Evolutionary conservation across 2,888 invertebrate species (phyloP).

Genomic region (Ditylenchus weischeri): DNA sequence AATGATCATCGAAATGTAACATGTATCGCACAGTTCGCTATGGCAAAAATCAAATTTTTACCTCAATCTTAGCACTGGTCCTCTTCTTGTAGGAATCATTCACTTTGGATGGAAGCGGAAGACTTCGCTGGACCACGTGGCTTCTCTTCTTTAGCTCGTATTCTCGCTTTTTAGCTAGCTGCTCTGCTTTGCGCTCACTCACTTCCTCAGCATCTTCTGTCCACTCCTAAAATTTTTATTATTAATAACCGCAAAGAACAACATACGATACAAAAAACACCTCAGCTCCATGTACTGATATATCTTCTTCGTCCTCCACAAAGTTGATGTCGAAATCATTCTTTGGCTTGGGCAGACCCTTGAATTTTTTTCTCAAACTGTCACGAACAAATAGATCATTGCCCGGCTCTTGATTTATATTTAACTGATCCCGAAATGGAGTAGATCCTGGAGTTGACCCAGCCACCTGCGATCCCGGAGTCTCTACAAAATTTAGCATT

Average conservation of each 20-base stretch:
- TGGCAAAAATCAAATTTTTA: neutral
- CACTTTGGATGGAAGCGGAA: slow-evolving; percentile 51
- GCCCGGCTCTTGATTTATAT: slow-evolving; percentile 84
- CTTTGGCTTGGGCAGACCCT: slow-evolving; percentile 78
- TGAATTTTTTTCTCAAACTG: slow-evolving; percentile 66
- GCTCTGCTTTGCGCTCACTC: slow-evolving; percentile 56
- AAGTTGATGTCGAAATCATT: slow-evolving; percentile 99
- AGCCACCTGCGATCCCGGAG: slow-evolving; percentile 31
- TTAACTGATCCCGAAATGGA: slow-evolving; percentile 84
- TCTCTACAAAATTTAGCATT: slow-evolving; percentile 20
- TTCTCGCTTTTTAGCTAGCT: slow-evolving; percentile 57
- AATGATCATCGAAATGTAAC: too few relatives aligned
- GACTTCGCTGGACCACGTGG: slow-evolving; percentile 46
- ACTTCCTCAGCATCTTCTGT: slow-evolving; percentile 56
- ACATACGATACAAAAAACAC: neutral
- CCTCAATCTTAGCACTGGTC: slow-evolving; percentile 16
- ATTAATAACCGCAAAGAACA: neutral
- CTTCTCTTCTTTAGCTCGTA: slow-evolving; percentile 37
- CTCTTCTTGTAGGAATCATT: slow-evolving; percentile 44
- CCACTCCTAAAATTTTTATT: slow-evolving; percentile 42
- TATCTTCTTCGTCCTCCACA: slow-evolving; percentile 63
- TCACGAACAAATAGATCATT: slow-evolving; percentile 32
- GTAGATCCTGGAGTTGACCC: slow-evolving; percentile 65
- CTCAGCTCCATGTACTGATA: slow-evolving; percentile 29
- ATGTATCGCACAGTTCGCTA: too few relatives aligned